These are phyloP conservation scores for Dolomedes plantarius DNA, from an alignment of 2,888 invertebrate genomes.

Conservation along the genomic window DNA sequence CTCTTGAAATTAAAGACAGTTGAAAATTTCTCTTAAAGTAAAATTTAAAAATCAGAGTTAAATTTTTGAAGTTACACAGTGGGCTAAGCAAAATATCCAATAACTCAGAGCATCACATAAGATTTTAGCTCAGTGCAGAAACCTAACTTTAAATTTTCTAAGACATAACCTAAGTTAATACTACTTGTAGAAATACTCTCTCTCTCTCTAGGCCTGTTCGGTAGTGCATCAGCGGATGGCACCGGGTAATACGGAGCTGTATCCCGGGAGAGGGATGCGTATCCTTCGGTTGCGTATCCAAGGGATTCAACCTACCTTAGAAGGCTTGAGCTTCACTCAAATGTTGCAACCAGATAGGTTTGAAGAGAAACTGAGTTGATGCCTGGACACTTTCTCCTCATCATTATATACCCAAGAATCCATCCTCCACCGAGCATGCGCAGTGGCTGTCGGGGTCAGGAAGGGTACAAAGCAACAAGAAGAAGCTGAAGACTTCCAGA, in stretches of 20 bases:
- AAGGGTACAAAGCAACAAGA: conserved; percentile 28
- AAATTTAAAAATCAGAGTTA: too few species aligned
- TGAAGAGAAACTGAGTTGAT: not conserved
- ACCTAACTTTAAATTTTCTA: too few species aligned
- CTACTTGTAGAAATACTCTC: too few species aligned
- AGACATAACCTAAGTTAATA: too few species aligned
- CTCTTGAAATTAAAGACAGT: too few species aligned
- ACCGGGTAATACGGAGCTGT: not conserved
- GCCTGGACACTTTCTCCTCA: conserved; percentile 37
- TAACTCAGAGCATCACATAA: too few species aligned
- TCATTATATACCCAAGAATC: conserved; percentile 54
- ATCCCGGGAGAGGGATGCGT: not conserved
- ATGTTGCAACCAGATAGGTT: conserved; percentile 1
- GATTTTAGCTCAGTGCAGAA: too few species aligned
- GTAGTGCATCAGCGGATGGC: not conserved
- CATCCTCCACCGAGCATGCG: conserved; percentile 46
- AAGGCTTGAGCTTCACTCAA: conserved; percentile 8
- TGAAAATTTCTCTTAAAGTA: too few species aligned
- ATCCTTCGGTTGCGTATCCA: not conserved
- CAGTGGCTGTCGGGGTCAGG: conserved; percentile 52
- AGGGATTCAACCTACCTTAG: not conserved
- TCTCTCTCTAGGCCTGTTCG: too few species aligned
- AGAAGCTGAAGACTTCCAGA: conserved; percentile 29
- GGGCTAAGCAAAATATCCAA: too few species aligned
- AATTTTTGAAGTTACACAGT: too few species aligned